Base-by-base conservation (phyloP, 2,113 vertebrate species). In the Regulus satrapa region DNA sequence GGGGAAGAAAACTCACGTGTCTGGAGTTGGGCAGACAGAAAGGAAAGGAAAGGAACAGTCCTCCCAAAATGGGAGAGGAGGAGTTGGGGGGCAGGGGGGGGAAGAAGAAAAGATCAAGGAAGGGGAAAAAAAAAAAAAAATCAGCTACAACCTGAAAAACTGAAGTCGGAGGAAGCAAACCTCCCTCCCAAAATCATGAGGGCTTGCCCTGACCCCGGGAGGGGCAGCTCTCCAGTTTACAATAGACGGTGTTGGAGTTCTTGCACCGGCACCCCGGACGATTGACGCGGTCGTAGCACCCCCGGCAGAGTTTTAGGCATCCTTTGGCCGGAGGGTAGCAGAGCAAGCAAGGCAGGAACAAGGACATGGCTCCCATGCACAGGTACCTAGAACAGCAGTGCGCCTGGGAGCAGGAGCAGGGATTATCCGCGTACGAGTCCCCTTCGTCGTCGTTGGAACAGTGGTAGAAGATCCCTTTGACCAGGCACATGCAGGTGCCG, bases 171-270 rank as follows among this genome's bases (percentile, higher is more conserved):
- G 73, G 90, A 97, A 97, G 85, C 62, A 59, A 77, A 59, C 46
- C 95, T 95, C 86, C 96, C 97, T 93, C 97, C 97, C 66, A 71
- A 85, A 97, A 98, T 99, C 99, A 99, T 97, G 99, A 99, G 16
- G 98, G 99, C 81, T 99, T 99, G 45, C 98, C 99, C 96, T 97
- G 98, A 76, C 88, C 96, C 91, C 97, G 98, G 24, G 98, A 98
- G 46, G 98, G 98, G 98, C 99, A 99, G 98, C 98, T 98, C 97
- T 99, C 99, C 98, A 99, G 99, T 98, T 99, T 99, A 97, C 99
- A 99, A 97, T 99, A 99, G 92, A 99, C 99, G 9, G 99, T 99
- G 98, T 99, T 99, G 96, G 99, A 99, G 99, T 99, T 99, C 98
- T 99, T 99, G 98, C 99, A 99, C 72, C 99, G 98, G 97, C 99